phyloP scores from a whole-genome alignment of 1,140 invertebrate species.

The Aphis gossypii region DNA sequence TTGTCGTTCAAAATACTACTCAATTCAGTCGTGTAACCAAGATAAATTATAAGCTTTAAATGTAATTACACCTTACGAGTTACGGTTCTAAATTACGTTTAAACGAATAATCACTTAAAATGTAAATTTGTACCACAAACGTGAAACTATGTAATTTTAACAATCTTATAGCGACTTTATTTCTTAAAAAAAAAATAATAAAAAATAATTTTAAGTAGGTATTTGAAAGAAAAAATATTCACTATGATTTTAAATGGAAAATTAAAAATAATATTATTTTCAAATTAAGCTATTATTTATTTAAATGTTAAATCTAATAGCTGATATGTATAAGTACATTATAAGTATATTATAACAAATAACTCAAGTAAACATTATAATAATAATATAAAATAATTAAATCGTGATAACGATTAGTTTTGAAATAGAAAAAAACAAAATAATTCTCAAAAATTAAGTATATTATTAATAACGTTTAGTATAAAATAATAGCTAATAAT shows the following conservation, averaged over 20 bases:
- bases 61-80: constrained; percentile 13
- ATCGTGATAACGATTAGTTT: not conserved
- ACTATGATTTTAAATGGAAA: not conserved
- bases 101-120: not conserved
- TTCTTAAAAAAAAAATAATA: not conserved
- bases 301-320: not conserved
- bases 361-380: not conserved
- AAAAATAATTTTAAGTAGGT: not conserved
- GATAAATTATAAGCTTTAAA: not conserved
- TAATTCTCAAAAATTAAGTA: not conserved
- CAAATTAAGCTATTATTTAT: not conserved
- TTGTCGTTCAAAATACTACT: not conserved
- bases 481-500: not conserved
- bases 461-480: not conserved
- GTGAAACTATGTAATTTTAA: not conserved
- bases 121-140: not conserved
- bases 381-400: not conserved
- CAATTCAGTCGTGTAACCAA: not conserved
- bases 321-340: too few species aligned
- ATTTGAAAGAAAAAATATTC: not conserved
- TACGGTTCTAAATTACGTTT: not conserved
- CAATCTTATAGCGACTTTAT: not conserved
- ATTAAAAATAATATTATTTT: not conserved
- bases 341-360: not conserved
- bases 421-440: not conserved